These are phyloP conservation scores for Turritopsis dohrnii DNA, from an alignment of 30 jellyfish, hydroid and myxozoan species.

Conservation along the genomic window DNA sequence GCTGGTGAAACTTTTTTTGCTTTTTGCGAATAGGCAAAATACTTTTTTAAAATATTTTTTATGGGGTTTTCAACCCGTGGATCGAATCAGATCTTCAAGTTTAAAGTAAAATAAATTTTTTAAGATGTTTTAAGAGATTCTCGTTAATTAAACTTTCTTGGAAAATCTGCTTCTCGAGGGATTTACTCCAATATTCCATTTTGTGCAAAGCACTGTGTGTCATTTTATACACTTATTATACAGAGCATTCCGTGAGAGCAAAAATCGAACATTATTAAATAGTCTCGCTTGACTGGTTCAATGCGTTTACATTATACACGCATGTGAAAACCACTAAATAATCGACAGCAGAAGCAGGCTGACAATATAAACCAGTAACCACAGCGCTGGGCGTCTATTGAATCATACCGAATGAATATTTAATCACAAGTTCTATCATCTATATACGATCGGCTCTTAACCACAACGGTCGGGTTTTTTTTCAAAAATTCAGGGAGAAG, in stretches of 20 bases:
- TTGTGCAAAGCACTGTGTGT: too few species aligned
- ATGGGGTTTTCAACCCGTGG: too few species aligned
- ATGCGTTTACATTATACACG: neutral
- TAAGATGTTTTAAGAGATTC: too few species aligned
- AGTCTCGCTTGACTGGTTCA: neutral
- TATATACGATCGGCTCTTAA: neutral
- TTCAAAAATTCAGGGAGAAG: neutral
- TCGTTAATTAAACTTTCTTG: too few species aligned
- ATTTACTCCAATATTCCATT: too few species aligned
- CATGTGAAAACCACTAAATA: neutral
- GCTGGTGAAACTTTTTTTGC: too few species aligned
- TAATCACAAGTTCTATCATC: neutral
- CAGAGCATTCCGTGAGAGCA: neutral
- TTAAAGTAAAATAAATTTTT: too few species aligned
- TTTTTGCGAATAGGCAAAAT: too few species aligned
- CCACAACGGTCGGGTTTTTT: neutral
- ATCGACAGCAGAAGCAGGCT: neutral
- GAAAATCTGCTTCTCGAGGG: too few species aligned
- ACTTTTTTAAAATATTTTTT: too few species aligned
- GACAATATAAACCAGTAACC: conserved; percentile 6
- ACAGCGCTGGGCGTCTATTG: conserved; percentile 18
- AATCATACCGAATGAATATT: conserved; percentile 12
- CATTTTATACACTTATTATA: neutral
- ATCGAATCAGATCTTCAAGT: too few species aligned
- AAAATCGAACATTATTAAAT: neutral